Evolutionary conservation across 2,888 invertebrate genomes (phyloP), one percentile per base, ranked within the genome.

Genomic region (Sphinx pinastri): DNA sequence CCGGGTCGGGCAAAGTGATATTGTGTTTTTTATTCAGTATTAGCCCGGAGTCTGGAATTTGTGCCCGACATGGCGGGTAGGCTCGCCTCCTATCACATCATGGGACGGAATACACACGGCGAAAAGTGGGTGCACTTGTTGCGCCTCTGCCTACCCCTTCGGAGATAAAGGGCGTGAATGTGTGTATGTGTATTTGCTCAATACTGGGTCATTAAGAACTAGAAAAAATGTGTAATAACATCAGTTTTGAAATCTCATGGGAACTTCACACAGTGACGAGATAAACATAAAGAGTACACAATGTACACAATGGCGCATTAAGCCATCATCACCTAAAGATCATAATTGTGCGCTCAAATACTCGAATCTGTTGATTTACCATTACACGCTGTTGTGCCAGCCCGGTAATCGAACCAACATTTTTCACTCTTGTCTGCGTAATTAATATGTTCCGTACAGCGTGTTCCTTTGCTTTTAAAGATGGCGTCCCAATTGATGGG

Each of bases 381-480:
- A 49, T 47, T 49, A 63, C 49, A 52, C 52, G 7, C 51, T 13
- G 7, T 51, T 52, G 7, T 55, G 54, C 8, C 16, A 8, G 16
- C 8, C 54, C 38, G 52, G 45, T 73, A 70, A 73, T 71, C 63
- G 60, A 69, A 68, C 66, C 67, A 16, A 63, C 73, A 69, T 71
- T 71, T 52, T n/a, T 51, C 68, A 57, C 47, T 54, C 60, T 67
- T 67, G 70, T 58, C 51, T 14, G 57, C 3, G 55, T 71, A 70
- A 73, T 73, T 73, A 71, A 71, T 71, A 73, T 19, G 59, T 63
- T 31, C 25, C 6, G 8, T 59, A 68, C 47, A 59, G 58, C 8
- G 60, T 47, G 60, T 63, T 63, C 47, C 45, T 63, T 63, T 63
- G 47, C 47, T 12, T 63, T 60, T 45, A 19, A 63, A 63, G 10